Base-by-base conservation (phyloP, 2,888 invertebrate species). In the Tipula confusa region DNA sequence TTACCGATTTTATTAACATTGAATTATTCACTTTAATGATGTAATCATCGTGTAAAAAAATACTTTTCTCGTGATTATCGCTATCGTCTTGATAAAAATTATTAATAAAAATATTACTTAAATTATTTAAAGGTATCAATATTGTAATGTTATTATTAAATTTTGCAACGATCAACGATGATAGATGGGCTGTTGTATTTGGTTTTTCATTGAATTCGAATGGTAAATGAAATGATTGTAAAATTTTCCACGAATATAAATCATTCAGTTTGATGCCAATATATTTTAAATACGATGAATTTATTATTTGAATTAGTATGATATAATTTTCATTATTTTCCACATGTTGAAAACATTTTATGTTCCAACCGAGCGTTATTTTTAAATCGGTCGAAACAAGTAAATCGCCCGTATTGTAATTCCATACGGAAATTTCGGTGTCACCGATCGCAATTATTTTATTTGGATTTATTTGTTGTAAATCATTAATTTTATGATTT, bases 401-500 rank as follows among this genome's bases (percentile, higher is more conserved):
- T 7, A 87, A 87, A 85, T 89, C 89, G 2, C 89, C 89, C 79
- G 88, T 89, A 82, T 87, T 88, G 85, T 89, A 88, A 86, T 89
- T 88, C 89, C 89, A 89, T 83, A 89, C 87, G 0, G 89, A 88
- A 13, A 89, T 85, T 29, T 88, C 88, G 2, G 87, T 86, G 2
- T 86, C 86, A 0, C 89, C 89, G 79, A 89, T 89, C 2, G 89
- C 89, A 84, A 89, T 87, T 11, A 89, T 84, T 83, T 88, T 88
- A 83, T 89, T 85, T 87, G 87, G 87, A 83, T 85, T 85, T 28
- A 88, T 86, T 83, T 88, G 88, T 84, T 89, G 89, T 81, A 89
- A 86, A 84, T 87, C 87, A 1, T 85, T 86, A 24, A 89, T 86
- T 79, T 87, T 86, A 85, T 89, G 88, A 6, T 88, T 87, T 86